phyloP scores from a whole-genome alignment of 92 coral and sea anemone species.

The Siderastrea radians region DNA sequence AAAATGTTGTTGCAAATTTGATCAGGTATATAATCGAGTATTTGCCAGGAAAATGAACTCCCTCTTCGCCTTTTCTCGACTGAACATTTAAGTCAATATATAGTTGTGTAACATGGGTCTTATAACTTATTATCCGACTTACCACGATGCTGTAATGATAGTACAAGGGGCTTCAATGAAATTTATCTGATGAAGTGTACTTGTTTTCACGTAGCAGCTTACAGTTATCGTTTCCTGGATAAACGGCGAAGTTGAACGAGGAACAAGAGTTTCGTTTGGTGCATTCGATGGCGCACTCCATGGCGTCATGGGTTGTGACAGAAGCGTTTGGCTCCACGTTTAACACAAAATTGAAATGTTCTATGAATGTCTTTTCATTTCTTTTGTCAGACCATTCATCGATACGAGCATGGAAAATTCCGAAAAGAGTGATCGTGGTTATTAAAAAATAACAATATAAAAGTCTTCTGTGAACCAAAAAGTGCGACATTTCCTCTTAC shows the following conservation, averaged over 20 bases:
- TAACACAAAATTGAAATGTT: neutral
- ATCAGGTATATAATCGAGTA: too few species aligned
- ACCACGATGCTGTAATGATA: neutral
- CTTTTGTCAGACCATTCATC: neutral
- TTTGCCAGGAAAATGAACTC: too few species aligned
- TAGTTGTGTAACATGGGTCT: too few species aligned
- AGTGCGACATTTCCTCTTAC: neutral
- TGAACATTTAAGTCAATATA: too few species aligned
- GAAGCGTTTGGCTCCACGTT: neutral
- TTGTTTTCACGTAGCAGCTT: neutral
- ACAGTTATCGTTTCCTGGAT: neutral
- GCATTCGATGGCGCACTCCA: neutral
- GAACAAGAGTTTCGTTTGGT: neutral
- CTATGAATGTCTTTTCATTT: neutral
- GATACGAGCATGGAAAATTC: neutral
- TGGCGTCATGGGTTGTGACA: neutral
- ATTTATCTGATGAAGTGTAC: neutral
- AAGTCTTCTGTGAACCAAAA: neutral
- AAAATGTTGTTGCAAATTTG: too few species aligned
- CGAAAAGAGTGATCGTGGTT: neutral
- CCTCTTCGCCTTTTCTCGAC: too few species aligned
- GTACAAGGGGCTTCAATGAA: neutral
- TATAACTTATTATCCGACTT: neutral
- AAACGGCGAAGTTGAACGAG: neutral
- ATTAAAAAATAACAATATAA: neutral